Evolutionary conservation across 2,888 invertebrate species (phyloP).

Genomic region (Cosmorhoe ocellata): DNA sequence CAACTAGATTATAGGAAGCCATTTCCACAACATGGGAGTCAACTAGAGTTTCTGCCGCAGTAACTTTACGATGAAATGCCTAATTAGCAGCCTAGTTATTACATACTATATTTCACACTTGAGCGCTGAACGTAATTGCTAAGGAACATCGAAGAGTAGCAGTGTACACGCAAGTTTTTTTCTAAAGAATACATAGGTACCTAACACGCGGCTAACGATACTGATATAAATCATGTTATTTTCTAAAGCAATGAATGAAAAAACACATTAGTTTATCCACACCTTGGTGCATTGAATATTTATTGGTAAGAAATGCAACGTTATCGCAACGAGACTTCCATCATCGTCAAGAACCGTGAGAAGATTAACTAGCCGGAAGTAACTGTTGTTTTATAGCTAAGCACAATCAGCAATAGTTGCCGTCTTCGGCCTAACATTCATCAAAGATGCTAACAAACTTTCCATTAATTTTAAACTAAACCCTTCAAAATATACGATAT

Average conservation of each 20-base stretch:
- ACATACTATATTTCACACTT: constrained; percentile 47
- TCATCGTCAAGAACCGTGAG: constrained; percentile 13
- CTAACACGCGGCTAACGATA: constrained; percentile 24
- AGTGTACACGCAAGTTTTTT: constrained; percentile 20
- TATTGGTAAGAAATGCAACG: background rate
- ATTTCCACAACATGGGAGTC: constrained; percentile 38
- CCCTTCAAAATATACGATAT: no score
- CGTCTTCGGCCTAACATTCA: no score
- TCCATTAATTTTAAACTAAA: no score
- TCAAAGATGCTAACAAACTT: no score
- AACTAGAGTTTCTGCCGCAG: constrained; percentile 31
- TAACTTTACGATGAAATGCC: constrained; percentile 43
- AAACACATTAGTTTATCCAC: constrained; percentile 9
- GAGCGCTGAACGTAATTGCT: constrained; percentile 42
- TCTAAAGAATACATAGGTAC: constrained; percentile 14
- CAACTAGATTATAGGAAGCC: constrained; percentile 39
- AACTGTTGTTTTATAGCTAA: constrained; percentile 10
- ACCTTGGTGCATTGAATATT: constrained; percentile 12
- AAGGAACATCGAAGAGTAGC: constrained; percentile 32
- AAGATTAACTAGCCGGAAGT: constrained; percentile 14
- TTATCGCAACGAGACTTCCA: constrained; percentile 3
- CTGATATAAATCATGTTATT: constrained; percentile 23
- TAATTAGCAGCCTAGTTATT: constrained; percentile 47
- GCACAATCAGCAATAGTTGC: background rate
- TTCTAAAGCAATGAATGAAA: constrained; percentile 8